These are phyloP conservation scores for Euclidia mi DNA, from an alignment of 2,888 invertebrate species.

Conservation along the genomic window DNA sequence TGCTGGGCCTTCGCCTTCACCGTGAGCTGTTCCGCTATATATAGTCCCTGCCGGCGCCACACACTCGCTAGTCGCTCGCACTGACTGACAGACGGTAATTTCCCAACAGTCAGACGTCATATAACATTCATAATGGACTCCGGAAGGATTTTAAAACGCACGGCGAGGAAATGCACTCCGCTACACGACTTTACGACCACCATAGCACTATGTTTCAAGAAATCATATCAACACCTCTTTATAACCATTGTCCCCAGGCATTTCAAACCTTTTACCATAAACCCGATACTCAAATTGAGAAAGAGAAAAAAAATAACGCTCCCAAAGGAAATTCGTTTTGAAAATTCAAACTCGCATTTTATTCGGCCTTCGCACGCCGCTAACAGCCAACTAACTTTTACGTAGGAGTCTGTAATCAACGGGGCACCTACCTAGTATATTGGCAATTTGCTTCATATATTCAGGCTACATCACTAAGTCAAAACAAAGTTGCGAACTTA, in stretches of 20 bases:
- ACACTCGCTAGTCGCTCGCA: constrained; percentile 31
- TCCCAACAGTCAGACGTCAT: constrained; percentile 58
- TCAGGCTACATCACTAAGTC: constrained; percentile 10
- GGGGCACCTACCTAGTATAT: constrained; percentile 9
- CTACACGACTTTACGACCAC: constrained; percentile 47
- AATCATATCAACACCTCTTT: constrained; percentile 7
- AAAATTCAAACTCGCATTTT: constrained; percentile 10
- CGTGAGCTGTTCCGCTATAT: constrained; percentile 32
- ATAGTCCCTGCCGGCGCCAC: constrained; percentile 40
- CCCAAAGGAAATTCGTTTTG: constrained; percentile 9
- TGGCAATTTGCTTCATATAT: constrained; percentile 18
- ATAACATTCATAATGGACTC: constrained; percentile 69
- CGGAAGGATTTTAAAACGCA: constrained; percentile 67
- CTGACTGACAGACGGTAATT: constrained; percentile 57
- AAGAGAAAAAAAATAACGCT: constrained; percentile 7
- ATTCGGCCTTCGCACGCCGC: constrained; percentile 4
- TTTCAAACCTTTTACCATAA: constrained; percentile 11
- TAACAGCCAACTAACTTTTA: constrained; percentile 20
- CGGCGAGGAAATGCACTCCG: constrained; percentile 62
- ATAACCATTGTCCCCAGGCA: background rate
- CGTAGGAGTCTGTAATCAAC: constrained; percentile 12
- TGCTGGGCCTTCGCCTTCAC: constrained; percentile 33
- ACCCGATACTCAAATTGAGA: constrained; percentile 8
- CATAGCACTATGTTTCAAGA: constrained; percentile 8
- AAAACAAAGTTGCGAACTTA: constrained; percentile 26